These are phyloP conservation scores for Coryphaenoides rupestris DNA, from an alignment of 2,113 vertebrate species.

Conservation along the genomic window DNA sequence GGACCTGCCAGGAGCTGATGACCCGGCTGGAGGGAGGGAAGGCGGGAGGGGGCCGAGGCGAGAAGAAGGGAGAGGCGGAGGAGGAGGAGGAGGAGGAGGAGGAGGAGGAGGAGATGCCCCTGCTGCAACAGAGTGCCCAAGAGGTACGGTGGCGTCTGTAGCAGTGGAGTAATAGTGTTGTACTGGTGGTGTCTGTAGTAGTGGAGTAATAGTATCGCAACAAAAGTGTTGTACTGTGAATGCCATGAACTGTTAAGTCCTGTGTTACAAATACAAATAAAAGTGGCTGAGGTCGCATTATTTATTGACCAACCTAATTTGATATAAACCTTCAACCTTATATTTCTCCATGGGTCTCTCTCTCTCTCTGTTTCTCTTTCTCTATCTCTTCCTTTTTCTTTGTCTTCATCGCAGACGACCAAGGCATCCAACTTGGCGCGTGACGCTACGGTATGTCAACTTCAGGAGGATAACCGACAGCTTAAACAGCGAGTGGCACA, in stretches of 20 bases:
- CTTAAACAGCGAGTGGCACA: conserved; percentile 84
- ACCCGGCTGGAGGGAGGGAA: conserved; percentile 75
- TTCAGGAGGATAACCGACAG: conserved; percentile 84
- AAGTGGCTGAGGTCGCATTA: too few species aligned
- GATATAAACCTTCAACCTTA: too few species aligned
- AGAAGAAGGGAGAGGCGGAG: conserved; percentile 24
- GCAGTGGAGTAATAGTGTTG: not conserved
- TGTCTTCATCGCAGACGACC: conserved; percentile 43
- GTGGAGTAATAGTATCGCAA: not conserved
- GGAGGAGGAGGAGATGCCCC: conserved; percentile 27
- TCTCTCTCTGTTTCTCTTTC: conserved; percentile 22
- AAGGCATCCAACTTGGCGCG: conserved; percentile 43
- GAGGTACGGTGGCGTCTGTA: conserved; percentile 74
- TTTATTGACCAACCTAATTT: too few species aligned
- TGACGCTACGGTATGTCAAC: conserved; percentile 53
- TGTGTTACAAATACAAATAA: too few species aligned
- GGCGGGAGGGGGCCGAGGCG: conserved; percentile 22
- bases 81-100: conserved; percentile 22
- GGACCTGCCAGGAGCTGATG: conserved; percentile 88
- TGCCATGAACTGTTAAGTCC: not conserved
- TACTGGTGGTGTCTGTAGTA: conserved; percentile 33
- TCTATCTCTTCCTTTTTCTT: not conserved
- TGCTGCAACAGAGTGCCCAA: conserved; percentile 32
- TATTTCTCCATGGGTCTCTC: not conserved
- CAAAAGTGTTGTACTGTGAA: not conserved